Base-by-base conservation (phyloP, 1,140 invertebrate species). In the Caenorhabditis latens region DNA sequence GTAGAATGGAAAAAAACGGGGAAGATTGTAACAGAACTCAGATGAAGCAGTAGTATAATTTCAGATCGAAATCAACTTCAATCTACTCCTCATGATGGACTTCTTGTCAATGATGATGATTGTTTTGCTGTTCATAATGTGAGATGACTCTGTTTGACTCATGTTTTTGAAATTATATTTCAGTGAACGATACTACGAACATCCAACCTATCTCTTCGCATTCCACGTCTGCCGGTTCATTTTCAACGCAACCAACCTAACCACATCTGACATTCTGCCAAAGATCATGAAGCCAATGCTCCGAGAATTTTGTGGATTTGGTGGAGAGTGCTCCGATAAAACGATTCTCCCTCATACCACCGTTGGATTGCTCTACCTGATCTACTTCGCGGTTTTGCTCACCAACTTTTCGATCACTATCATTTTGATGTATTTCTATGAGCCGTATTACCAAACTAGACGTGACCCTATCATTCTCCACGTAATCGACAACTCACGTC, bases 11-110 rank as follows among this genome's bases (percentile, higher is more conserved):
- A 32, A 32, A 32, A 32, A 32, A 32, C 2, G 32, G 24, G 63
- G 21, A 61, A 21, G 8, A 21, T 24, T 21, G 16, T 11, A 67
- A 14, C 2, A 42, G 7, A 13, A 40, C 6, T 40, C 8, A 14
- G 42, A 67, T 21, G 32, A 40, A 42, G 13, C 6, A 14, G 40
- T n/a, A 32, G 1, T 40, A 50, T 0, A 6, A 43, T 79, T 79
- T 43, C 71, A 79, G 71, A 14, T 79, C 14, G 19, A 32, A 50
- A 8, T 50, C 7, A 79, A 79, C 21, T 79, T 79, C 71, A 79
- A 79, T 50, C 14, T 79, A 7, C n/a, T 79, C 8, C 13, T 79
- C 14, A 11, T 79, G 14, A 0, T 4, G 0, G 71, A 79, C 24
- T 50, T 79, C 21, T 11, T 50, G 9, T 6, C n/a, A 4, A 79